These are phyloP conservation scores for Acanthurus leucopareius DNA, from an alignment of 2,797 vertebrate species.

Conservation along the genomic window DNA sequence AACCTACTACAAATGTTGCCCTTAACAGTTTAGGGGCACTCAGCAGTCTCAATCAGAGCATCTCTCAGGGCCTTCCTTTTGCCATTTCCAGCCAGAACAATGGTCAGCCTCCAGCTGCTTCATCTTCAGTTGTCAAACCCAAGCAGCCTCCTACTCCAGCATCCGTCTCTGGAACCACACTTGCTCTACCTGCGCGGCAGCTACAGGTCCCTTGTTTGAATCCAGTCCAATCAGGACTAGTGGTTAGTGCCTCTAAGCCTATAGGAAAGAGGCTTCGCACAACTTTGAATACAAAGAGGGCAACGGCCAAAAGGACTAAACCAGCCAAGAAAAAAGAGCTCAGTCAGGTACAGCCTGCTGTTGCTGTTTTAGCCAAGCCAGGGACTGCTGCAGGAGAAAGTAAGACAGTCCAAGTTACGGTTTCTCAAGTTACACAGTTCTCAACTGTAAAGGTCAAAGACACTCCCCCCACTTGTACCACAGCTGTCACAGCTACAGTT, in stretches of 20 bases:
- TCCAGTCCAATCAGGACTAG: slow-evolving; percentile 58
- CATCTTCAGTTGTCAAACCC: slow-evolving; percentile 83
- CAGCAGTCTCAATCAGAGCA: slow-evolving; percentile 97
- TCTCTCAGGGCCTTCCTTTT: slow-evolving; percentile 89
- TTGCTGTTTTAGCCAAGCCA: slow-evolving; percentile 59
- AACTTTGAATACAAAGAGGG: slow-evolving; percentile 84
- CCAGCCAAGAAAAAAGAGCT: slow-evolving; percentile 83
- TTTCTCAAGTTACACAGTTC: slow-evolving; percentile 48
- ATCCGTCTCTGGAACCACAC: slow-evolving; percentile 68
- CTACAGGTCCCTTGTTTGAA: slow-evolving; percentile 64
- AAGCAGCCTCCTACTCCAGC: slow-evolving; percentile 60
- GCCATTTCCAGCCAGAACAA: slow-evolving; percentile 89
- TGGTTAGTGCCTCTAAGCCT: slow-evolving; percentile 70
- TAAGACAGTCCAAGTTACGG: slow-evolving; percentile 50
- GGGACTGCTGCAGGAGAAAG: slow-evolving; percentile 40
- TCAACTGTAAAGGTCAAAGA: slow-evolving; percentile 56
- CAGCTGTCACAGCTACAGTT: slow-evolving; percentile 43
- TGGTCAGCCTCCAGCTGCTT: slow-evolving; percentile 82
- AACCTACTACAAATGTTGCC: slow-evolving; percentile 95
- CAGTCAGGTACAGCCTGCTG: slow-evolving; percentile 51
- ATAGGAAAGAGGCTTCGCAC: slow-evolving; percentile 76
- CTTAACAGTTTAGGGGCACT: slow-evolving; percentile 96
- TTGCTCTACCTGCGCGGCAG: slow-evolving; percentile 68
- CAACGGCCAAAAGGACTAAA: slow-evolving; percentile 85
- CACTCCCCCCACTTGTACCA: slow-evolving; percentile 41